Conservation (phyloP, 1,140 invertebrate genomes). For the Grapholita molesta region DNA sequence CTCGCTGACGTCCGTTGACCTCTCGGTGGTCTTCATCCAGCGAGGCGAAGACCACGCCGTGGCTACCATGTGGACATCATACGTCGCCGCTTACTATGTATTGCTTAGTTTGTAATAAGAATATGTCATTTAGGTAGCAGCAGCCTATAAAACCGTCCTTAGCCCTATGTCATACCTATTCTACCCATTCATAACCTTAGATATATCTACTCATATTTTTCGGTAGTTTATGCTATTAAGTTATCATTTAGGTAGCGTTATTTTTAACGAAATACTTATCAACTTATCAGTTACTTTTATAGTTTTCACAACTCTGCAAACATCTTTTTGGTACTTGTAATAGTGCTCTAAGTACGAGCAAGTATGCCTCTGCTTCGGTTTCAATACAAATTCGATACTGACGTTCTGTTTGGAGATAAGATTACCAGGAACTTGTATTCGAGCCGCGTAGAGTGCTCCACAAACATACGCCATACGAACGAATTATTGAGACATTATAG, state of each 20-base stretch:
- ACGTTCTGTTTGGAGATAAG: neutral
- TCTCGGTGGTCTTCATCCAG: slow-evolving; percentile 94
- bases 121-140: too few relatives aligned
- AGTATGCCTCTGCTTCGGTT: neutral
- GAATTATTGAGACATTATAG: slow-evolving; percentile 16
- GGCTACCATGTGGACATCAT: slow-evolving; percentile 77
- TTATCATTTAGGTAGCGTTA: too few relatives aligned
- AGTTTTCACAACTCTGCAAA: too few relatives aligned
- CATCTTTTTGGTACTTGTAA: too few relatives aligned
- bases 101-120: too few relatives aligned
- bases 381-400: neutral
- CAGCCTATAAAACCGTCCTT: too few relatives aligned
- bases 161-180: too few relatives aligned
- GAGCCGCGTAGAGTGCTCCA: neutral
- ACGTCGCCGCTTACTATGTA: slow-evolving; percentile 22
- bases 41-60: slow-evolving; percentile 90
- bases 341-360: neutral
- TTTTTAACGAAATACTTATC: too few relatives aligned
- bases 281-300: too few relatives aligned
- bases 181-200: too few relatives aligned
- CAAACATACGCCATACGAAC: slow-evolving; percentile 5
- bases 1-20: slow-evolving; percentile 68
- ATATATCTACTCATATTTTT: too few relatives aligned
- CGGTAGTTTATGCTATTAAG: too few relatives aligned
- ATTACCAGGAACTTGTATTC: slow-evolving; percentile 5